phyloP scores from a whole-genome alignment of 2,888 invertebrate species.

The Hypercompe scribonia region DNA sequence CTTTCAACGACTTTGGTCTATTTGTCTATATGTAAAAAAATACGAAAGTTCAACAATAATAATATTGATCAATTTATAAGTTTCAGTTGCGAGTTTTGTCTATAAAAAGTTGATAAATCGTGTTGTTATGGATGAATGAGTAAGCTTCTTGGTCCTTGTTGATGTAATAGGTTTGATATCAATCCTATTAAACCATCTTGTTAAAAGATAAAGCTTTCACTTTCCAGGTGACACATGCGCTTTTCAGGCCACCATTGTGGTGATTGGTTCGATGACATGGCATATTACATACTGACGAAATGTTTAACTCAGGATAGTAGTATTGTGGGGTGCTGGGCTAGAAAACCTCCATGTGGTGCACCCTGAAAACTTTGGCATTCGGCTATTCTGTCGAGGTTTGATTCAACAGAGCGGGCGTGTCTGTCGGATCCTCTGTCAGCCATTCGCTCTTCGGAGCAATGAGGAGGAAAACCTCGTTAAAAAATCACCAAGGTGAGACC shows the following conservation, averaged over 20 bases:
- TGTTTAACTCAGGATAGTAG: background rate
- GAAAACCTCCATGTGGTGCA: no score
- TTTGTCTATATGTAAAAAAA: slow-evolving; percentile 38
- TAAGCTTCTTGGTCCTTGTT: background rate
- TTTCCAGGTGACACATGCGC: background rate
- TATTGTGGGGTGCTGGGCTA: no score
- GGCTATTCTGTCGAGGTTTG: no score
- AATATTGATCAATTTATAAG: slow-evolving; percentile 30
- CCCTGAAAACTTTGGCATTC: no score
- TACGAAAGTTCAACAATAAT: slow-evolving; percentile 38
- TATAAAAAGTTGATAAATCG: background rate
- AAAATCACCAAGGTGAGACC: no score
- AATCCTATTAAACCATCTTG: background rate
- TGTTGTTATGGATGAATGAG: background rate
- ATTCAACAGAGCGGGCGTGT: no score
- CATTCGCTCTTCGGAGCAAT: no score
- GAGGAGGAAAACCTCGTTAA: no score
- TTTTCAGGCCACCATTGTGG: background rate
- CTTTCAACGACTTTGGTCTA: slow-evolving; percentile 39
- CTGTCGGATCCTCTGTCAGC: no score
- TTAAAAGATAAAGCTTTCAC: background rate
- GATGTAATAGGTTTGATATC: background rate
- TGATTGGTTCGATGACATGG: background rate
- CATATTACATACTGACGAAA: background rate
- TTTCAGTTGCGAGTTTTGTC: background rate